A percentile compares a stretch with the other conserved stretches of the same genome.
phyloP scores from a whole-genome alignment of 2,797 vertebrate species.

The Catostomus latipinnis region DNA sequence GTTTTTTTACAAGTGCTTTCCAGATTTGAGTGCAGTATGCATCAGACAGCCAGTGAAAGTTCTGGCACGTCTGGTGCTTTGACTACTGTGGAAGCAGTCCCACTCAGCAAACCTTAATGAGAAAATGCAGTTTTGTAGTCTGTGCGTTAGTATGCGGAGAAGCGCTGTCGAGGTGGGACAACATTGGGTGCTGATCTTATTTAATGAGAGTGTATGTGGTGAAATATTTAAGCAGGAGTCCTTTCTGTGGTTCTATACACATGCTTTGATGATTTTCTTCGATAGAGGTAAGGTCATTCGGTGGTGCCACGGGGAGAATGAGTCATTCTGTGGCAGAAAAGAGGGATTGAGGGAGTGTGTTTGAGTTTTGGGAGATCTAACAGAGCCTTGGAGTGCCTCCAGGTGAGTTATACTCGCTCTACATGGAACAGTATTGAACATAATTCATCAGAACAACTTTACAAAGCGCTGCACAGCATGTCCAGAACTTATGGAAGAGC shows the following conservation, averaged over 20 bases:
- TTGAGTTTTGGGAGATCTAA: slow-evolving; percentile 19
- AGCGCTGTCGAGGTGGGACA: not conserved
- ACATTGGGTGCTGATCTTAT: slow-evolving; percentile 18
- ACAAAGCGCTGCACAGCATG: not conserved
- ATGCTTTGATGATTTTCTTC: slow-evolving; percentile 36
- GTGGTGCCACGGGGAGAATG: slow-evolving; percentile 11
- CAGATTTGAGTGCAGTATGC: no score
- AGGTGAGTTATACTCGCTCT: slow-evolving; percentile 8
- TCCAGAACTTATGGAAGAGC: not conserved
- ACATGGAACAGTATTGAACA: not conserved
- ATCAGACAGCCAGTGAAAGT: no score
- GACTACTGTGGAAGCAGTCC: not conserved
- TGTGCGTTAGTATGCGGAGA: slow-evolving; percentile 25
- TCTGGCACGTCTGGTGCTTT: no score
- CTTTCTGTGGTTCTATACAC: slow-evolving; percentile 27
- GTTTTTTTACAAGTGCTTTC: no score
- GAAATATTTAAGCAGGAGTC: slow-evolving; percentile 41
- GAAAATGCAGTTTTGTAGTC: slow-evolving; percentile 40
- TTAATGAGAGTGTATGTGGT: slow-evolving; percentile 38
- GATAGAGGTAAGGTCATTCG: slow-evolving; percentile 50
- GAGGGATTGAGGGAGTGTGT: slow-evolving; percentile 11
- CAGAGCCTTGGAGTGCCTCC: slow-evolving; percentile 21
- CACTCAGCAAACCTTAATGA: not conserved
- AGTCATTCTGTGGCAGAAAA: slow-evolving; percentile 43
- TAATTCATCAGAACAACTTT: slow-evolving; percentile 14